A percentile compares a stretch with the other conserved stretches of the same genome.
Conservation (phyloP, 2,888 invertebrate genomes). For the Phalera bucephala region DNA sequence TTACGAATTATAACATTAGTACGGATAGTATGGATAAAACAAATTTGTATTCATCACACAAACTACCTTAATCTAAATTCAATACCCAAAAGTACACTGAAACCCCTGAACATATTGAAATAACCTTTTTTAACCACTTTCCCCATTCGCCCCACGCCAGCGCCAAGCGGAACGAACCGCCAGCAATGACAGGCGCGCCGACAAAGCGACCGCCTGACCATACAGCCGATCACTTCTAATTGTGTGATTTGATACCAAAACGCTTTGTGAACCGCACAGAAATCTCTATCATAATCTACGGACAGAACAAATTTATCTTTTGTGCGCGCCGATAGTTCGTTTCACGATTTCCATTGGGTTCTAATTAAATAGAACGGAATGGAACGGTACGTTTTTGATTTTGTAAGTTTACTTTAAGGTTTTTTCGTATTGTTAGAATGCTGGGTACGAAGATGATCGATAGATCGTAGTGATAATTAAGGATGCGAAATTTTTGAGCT, state of each 20-base stretch:
- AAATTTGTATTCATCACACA: too few species aligned
- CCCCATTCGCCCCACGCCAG: slow-evolving; percentile 7
- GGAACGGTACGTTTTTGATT: slow-evolving; percentile 41
- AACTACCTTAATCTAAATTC: too few species aligned
- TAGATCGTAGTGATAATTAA: slow-evolving; percentile 14
- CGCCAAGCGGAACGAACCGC: slow-evolving; percentile 42
- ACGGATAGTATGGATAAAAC: too few species aligned
- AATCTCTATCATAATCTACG: slow-evolving; percentile 71
- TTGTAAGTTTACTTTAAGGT: slow-evolving; percentile 12
- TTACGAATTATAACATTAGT: too few species aligned
- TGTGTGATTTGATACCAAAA: slow-evolving; percentile 82
- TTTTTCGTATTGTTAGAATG: slow-evolving; percentile 2
- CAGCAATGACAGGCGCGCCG: slow-evolving; percentile 67
- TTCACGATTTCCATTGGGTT: slow-evolving; percentile 34
- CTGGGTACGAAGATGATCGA: slow-evolving; percentile 9
- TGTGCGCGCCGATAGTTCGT: slow-evolving; percentile 47
- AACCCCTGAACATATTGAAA: too few species aligned
- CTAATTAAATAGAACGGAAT: slow-evolving; percentile 58
- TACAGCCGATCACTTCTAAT: slow-evolving; percentile 77
- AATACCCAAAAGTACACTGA: too few species aligned
- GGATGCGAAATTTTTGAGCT: slow-evolving; percentile 6
- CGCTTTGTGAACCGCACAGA: slow-evolving; percentile 73
- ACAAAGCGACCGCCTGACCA: slow-evolving; percentile 68
- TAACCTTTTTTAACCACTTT: too few species aligned
- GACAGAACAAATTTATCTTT: slow-evolving; percentile 70